Evolutionary conservation across 2,888 invertebrate genomes (phyloP), one percentile per base, ranked within the genome.

Genomic region (Tachina grossa): DNA sequence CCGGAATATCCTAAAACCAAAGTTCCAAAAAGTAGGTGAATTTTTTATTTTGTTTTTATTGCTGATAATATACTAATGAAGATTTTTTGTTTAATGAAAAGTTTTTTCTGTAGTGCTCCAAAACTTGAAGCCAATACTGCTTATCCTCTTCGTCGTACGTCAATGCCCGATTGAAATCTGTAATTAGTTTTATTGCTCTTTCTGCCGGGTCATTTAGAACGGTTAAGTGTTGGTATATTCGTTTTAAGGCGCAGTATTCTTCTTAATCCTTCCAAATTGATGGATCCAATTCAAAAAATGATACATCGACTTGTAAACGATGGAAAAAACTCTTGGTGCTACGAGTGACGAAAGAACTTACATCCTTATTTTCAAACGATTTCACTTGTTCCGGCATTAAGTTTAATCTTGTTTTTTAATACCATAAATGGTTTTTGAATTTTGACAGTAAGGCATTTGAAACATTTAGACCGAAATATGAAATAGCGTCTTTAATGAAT

Each of bases 171-270:
- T 76, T 66, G 47, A 66, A 76, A 76, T 66, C 76, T 45, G 76
- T 76, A 66, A 76, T 76, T 76, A 59, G 59, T 78, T 78, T 61
- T 68, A 78, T 78, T 69, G 69, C 68, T 78, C 68, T 78, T 78
- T 78, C 51, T 78, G 77, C 59, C 49, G 66, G 65, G 65, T 53
- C 43, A 75, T 75, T 75, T 63, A 63, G 65, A 75, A 74, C 75
- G 53, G 75, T 72, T 72, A 72, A 59, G 49, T 72, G 72, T 72
- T 72, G 71, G 45, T 19, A 71, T 57, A 57, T 71, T 71, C 57
- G 57, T 71, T 71, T 71, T 69, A 31, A 45, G 45, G 71, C 22
- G 57, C 57, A 72, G 57, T 74, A 51, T 61, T 74, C 74, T 74
- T 71, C 57, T 45, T 45, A 14, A 41, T 53, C 31, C 57, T 72